These are phyloP conservation scores for Megalonaias nervosa DNA, from an alignment of 1,140 invertebrate genomes.

Conservation along the genomic window DNA sequence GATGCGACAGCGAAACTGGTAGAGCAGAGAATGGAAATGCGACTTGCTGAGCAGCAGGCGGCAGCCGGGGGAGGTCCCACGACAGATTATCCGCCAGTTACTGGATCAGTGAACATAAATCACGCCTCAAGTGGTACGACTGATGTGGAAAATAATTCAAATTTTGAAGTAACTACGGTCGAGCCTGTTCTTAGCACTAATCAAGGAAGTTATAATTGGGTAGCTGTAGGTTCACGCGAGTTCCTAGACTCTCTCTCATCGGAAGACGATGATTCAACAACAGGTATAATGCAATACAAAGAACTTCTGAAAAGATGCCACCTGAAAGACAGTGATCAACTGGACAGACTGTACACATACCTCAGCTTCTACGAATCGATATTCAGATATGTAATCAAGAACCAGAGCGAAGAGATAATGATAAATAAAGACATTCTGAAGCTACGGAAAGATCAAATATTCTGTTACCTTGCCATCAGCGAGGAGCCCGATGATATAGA, in stretches of 20 bases:
- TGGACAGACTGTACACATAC: slow-evolving; percentile 36
- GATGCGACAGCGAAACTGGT: slow-evolving; percentile 18
- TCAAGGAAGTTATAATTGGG: background rate
- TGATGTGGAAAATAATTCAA: too few species aligned
- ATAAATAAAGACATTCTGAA: slow-evolving; percentile 27
- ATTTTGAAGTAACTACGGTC: too few species aligned
- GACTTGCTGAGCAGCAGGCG: slow-evolving; percentile 19
- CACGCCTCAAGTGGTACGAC: too few species aligned
- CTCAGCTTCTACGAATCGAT: slow-evolving; percentile 35
- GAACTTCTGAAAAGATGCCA: slow-evolving; percentile 32
- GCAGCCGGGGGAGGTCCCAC: slow-evolving; percentile 5
- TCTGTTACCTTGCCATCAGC: slow-evolving; percentile 31
- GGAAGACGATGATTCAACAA: slow-evolving; percentile 28
- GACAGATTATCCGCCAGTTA: background rate
- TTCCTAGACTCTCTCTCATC: slow-evolving; percentile 5
- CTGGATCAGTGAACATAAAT: too few species aligned
- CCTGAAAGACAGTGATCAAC: slow-evolving; percentile 12
- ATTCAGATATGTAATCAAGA: slow-evolving; percentile 33
- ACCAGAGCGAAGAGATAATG: slow-evolving; percentile 28
- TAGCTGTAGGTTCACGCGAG: too few species aligned
- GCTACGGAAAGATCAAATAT: slow-evolving; percentile 20
- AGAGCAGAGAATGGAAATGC: slow-evolving; percentile 9
- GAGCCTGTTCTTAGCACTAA: background rate
- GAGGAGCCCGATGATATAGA: slow-evolving; percentile 34
- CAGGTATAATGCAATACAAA: slow-evolving; percentile 23